Evolutionary conservation across 2,888 invertebrate species (phyloP).

Genomic region (Nephrocerus scutellatus): DNA sequence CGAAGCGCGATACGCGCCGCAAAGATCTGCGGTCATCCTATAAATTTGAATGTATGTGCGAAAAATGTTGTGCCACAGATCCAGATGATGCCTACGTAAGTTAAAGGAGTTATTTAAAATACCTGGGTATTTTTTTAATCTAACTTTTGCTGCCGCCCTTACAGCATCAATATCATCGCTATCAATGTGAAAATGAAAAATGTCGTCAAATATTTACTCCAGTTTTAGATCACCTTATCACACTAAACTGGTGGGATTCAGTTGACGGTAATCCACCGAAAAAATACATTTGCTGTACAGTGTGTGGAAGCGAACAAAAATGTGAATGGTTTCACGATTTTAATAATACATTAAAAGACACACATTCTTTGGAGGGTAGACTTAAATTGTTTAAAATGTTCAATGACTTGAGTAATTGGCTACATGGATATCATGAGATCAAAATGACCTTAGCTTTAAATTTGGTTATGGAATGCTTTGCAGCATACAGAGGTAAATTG

Average conservation of each 20-base stretch:
- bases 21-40: conserved; percentile 62
- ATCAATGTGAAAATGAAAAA: conserved; percentile 28
- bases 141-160: not conserved
- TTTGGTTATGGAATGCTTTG: conserved; percentile 20
- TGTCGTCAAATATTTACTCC: conserved; percentile 30
- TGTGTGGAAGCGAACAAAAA: conserved; percentile 24
- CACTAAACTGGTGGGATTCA: conserved; percentile 31
- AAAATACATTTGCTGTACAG: conserved; percentile 15
- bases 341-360: conserved; percentile 10
- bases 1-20: conserved; percentile 56
- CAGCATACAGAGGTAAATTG: conserved; percentile 20
- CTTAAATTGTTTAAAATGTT: conserved; percentile 23
- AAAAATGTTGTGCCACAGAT: conserved; percentile 51
- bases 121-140: not conserved
- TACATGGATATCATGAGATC: conserved; percentile 27
- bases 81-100: conserved; percentile 33
- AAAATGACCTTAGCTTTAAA: conserved; percentile 22
- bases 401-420: conserved; percentile 15
- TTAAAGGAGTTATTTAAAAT: not conserved
- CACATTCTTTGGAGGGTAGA: conserved; percentile 10
- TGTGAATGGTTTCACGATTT: conserved; percentile 22
- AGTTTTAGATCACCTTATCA: conserved; percentile 4
- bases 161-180: conserved; percentile 31
- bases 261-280: not conserved
- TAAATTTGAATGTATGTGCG: conserved; percentile 70